Percentiles rank a stretch among this genome's conserved stretches.
Conservation (phyloP, 2,888 invertebrate species). For the Drosophila prolongata region DNA sequence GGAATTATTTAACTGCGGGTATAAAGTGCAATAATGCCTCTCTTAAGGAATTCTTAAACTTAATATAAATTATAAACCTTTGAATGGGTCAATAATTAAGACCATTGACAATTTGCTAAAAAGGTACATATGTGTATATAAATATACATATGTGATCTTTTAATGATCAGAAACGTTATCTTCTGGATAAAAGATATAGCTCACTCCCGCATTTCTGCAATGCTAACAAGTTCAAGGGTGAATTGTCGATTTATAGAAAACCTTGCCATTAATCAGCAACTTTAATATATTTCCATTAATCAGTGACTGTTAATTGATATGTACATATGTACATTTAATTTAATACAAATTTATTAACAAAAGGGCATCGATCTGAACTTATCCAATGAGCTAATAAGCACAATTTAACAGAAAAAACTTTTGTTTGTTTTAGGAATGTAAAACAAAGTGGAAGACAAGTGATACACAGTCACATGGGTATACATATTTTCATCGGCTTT, state of each 20-base stretch:
- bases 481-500: not conserved
- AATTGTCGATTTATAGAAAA: conserved; percentile 1
- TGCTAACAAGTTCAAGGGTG: conserved; percentile 20
- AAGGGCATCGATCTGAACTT: conserved; percentile 29
- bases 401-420: not conserved
- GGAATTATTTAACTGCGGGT: not conserved
- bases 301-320: conserved; percentile 4
- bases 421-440: conserved; percentile 17
- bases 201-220: conserved; percentile 5
- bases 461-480: not conserved
- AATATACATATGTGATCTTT: not conserved
- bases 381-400: conserved; percentile 15
- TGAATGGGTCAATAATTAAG: too few relatives aligned
- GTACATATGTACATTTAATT: not conserved
- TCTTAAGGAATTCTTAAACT: too few relatives aligned
- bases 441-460: conserved; percentile 4
- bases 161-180: not conserved
- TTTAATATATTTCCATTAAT: conserved; percentile 13
- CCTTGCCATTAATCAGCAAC: conserved; percentile 3
- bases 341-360: conserved; percentile 10
- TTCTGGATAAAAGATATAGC: not conserved
- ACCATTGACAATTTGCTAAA: too few relatives aligned
- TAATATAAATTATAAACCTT: too few relatives aligned
- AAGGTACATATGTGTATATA: too few relatives aligned
- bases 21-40: not conserved